phyloP scores from a whole-genome alignment of 2,113 vertebrate genomes.

The Eudyptes chrysolophus region DNA sequence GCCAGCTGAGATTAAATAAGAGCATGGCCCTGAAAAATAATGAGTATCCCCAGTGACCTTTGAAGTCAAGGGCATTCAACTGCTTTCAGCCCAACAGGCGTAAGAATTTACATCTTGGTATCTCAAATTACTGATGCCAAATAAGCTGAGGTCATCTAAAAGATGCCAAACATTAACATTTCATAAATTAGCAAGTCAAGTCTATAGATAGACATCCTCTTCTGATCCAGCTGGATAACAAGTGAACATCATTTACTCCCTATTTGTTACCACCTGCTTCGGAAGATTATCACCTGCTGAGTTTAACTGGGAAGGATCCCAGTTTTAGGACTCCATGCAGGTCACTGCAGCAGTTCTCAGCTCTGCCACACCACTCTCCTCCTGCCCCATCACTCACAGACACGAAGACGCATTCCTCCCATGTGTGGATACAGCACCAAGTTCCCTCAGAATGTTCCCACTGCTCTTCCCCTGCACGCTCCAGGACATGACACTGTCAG shows the following conservation, averaged over 20 bases:
- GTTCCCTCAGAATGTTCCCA: neutral
- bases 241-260: neutral
- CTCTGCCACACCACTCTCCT: neutral
- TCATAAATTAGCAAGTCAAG: neutral
- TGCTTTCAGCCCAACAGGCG: neutral
- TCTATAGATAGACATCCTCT: neutral
- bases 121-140: neutral
- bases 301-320: neutral
- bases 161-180: neutral
- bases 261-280: neutral
- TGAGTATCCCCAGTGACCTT: neutral
- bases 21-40: neutral
- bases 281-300: neutral
- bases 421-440: neutral
- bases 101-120: neutral
- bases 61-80: neutral
- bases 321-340: neutral
- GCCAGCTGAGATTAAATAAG: neutral
- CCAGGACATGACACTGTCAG: neutral
- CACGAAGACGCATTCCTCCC: neutral
- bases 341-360: neutral
- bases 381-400: neutral
- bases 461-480: neutral
- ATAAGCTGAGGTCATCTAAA: neutral
- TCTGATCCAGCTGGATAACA: neutral